Evolutionary conservation across 2,797 vertebrate genomes (phyloP).

Genomic region (Balearica regulorum): DNA sequence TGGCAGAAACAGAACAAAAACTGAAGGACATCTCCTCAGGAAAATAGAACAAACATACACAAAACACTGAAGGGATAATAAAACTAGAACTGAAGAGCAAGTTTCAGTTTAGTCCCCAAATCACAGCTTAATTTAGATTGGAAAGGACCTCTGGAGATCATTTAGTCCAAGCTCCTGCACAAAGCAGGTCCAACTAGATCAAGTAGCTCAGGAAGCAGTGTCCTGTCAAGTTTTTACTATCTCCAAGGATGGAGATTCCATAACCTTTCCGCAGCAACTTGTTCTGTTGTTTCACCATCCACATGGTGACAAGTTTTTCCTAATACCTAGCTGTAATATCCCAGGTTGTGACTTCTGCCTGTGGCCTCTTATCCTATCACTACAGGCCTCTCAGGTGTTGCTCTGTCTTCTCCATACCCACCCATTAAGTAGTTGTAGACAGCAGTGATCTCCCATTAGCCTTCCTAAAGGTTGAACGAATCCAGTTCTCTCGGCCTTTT

Average conservation of each 20-base stretch:
- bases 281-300: not conserved
- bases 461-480: not conserved
- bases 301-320: not conserved
- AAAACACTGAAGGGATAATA: not conserved
- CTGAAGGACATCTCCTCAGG: conserved; percentile 24
- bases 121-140: not conserved
- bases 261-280: not conserved
- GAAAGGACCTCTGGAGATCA: not conserved
- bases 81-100: not conserved
- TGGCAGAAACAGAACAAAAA: conserved; percentile 67
- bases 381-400: not conserved
- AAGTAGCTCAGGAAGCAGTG: not conserved
- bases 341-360: not conserved
- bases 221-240: not conserved
- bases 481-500: not conserved
- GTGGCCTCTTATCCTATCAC: not conserved
- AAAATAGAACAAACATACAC: not conserved
- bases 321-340: not conserved
- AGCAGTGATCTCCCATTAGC: not conserved
- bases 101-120: not conserved
- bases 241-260: not conserved
- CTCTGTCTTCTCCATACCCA: not conserved
- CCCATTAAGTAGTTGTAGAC: not conserved
- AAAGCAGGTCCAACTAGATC: not conserved
- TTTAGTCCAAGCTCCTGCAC: not conserved